Percentiles rank a stretch among this genome's conserved stretches.
Evolutionary conservation across 23 tunicate genomes (phyloP).

Genomic region (Clavelina lepadiformis): DNA sequence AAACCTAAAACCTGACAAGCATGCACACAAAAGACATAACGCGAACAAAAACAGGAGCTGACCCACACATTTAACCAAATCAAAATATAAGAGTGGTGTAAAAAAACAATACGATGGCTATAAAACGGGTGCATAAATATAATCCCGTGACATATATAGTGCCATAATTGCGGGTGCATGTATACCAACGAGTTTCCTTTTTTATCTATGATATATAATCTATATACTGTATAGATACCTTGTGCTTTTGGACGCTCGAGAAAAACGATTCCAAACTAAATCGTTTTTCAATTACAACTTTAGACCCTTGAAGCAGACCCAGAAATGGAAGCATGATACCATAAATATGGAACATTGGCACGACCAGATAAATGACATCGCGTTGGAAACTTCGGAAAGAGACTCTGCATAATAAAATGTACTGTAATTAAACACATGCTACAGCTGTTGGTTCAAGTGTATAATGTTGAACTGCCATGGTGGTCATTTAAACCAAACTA

Average conservation of each 20-base stretch:
- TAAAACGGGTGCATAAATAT: too few relatives aligned
- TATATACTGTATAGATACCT: too few relatives aligned
- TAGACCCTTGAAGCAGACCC: constrained; percentile 23
- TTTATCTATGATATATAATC: too few relatives aligned
- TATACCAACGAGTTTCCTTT: too few relatives aligned
- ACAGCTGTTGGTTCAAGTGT: background rate
- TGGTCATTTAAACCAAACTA: background rate
- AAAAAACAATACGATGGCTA: too few relatives aligned
- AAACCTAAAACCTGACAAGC: too few relatives aligned
- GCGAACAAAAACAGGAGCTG: too few relatives aligned
- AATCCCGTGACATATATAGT: too few relatives aligned
- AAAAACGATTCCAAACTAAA: constrained; percentile 46
- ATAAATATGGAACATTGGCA: constrained; percentile 65
- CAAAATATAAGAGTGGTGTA: too few relatives aligned
- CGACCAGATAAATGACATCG: constrained; percentile 35
- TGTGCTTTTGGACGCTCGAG: constrained; percentile 23
- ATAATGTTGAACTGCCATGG: background rate
- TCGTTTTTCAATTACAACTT: constrained; percentile 39
- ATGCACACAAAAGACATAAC: too few relatives aligned
- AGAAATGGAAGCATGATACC: constrained; percentile 21
- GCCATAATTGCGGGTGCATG: too few relatives aligned
- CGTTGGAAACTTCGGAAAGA: background rate
- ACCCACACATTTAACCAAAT: too few relatives aligned
- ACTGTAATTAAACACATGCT: background rate
- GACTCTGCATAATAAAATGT: background rate